Percentiles rank a stretch among this genome's conserved stretches.
phyloP scores from a whole-genome alignment of 1,140 invertebrate species.

The Cydia fagiglandana region DNA sequence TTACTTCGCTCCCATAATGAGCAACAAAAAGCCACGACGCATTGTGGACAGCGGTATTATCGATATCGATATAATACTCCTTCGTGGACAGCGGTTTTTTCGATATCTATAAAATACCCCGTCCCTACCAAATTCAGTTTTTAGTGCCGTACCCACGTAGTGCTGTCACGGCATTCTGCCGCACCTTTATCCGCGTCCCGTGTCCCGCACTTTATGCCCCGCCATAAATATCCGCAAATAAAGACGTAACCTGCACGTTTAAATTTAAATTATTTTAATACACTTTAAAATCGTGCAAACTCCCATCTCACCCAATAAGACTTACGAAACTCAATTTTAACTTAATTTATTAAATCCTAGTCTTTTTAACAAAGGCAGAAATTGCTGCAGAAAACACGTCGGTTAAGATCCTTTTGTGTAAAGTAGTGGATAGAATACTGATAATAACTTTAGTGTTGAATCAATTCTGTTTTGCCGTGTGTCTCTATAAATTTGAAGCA shows the following conservation, averaged over 20 bases:
- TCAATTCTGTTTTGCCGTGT: conserved; percentile 18
- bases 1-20: too few relatives aligned
- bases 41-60: too few relatives aligned
- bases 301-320: not conserved
- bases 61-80: too few relatives aligned
- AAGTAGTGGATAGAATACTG: not conserved
- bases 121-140: not conserved
- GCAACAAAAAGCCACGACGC: too few relatives aligned
- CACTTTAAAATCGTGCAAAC: conserved; percentile 10
- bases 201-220: conserved; percentile 2
- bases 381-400: not conserved
- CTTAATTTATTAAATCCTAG: not conserved
- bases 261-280: conserved; percentile 12
- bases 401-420: not conserved
- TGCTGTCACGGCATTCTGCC: conserved; percentile 10
- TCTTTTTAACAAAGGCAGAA: not conserved
- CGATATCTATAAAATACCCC: not conserved
- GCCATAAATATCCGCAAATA: conserved; percentile 14
- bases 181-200: not conserved
- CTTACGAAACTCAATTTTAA: not conserved
- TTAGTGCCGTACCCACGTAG: conserved; percentile 11
- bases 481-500: conserved; percentile 21
- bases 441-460: conserved; percentile 19
- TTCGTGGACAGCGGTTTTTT: too few relatives aligned
- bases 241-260: conserved; percentile 6